Conservation (phyloP, 1,140 invertebrate genomes). For the Ridgeia piscesae region DNA sequence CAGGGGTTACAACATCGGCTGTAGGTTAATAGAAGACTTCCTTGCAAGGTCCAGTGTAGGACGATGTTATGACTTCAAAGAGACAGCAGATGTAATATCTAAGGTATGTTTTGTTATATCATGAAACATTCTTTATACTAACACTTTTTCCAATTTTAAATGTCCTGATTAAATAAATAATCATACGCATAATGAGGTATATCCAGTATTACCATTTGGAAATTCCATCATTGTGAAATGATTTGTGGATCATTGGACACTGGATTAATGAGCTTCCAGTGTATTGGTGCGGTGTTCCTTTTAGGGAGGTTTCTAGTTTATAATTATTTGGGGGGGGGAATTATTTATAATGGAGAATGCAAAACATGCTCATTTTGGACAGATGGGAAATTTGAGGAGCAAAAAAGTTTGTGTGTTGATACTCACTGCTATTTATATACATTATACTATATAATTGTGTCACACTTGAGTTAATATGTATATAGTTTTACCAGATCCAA, state of each 20-base stretch:
- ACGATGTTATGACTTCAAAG: conserved; percentile 91
- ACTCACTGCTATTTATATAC: no score
- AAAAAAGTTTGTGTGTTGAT: no score
- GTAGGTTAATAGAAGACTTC: conserved; percentile 96
- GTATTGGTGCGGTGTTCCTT: not conserved
- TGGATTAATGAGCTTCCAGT: no score
- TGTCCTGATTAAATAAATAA: no score
- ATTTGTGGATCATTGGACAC: not conserved
- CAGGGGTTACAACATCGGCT: conserved; percentile 95
- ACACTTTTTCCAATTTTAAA: no score
- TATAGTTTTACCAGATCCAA: no score
- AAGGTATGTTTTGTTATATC: conserved; percentile 60
- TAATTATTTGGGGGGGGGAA: no score
- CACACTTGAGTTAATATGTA: no score
- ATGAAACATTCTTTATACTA: no score
- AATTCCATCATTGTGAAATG: not conserved
- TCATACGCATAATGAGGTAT: not conserved
- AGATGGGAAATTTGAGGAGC: no score
- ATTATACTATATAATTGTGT: no score
- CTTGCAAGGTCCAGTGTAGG: conserved; percentile 86
- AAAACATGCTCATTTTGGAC: not conserved
- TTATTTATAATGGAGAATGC: not conserved
- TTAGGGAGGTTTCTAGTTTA: not conserved
- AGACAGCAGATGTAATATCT: conserved; percentile 94
- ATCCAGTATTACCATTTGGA: not conserved